Conservation (phyloP, 2,888 invertebrate genomes). For the Drosophila mettleri region DNA sequence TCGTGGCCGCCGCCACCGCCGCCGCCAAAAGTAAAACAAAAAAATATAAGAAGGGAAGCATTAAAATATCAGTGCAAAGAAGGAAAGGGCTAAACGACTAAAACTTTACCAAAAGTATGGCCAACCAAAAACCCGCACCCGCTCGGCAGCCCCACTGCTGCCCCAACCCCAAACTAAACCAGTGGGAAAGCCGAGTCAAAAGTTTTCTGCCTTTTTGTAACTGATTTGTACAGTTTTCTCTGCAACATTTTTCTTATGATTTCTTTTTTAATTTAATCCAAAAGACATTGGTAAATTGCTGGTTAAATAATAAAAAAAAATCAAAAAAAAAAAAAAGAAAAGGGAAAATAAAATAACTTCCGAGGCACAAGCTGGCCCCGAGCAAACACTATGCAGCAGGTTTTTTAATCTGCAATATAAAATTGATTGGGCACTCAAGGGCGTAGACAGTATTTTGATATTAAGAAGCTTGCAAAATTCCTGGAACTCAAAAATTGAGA, state of each 20-base stretch:
- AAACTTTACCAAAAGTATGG: slow-evolving; percentile 71
- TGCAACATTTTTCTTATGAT: slow-evolving; percentile 65
- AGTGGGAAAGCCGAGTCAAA: slow-evolving; percentile 56
- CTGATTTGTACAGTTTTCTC: slow-evolving; percentile 74
- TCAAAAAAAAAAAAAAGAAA: slow-evolving; percentile 23
- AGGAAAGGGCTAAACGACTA: slow-evolving; percentile 73
- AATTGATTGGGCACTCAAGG: neutral
- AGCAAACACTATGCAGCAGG: slow-evolving; percentile 30
- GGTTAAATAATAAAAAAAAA: slow-evolving; percentile 60
- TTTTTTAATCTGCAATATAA: neutral
- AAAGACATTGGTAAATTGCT: slow-evolving; percentile 79
- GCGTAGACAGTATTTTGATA: neutral
- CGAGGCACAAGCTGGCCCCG: slow-evolving; percentile 5
- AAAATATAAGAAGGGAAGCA: slow-evolving; percentile 63
- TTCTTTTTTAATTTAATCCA: slow-evolving; percentile 79
- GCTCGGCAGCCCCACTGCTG: no score
- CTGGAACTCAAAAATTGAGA: neutral
- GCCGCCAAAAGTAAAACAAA: no score
- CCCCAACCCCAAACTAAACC: slow-evolving; percentile 27
- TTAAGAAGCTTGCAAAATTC: neutral
- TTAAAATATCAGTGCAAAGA: slow-evolving; percentile 77
- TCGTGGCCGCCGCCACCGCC: slow-evolving; percentile 30
- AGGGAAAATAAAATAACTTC: slow-evolving; percentile 11
- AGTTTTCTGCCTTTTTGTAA: slow-evolving; percentile 70
- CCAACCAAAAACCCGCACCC: slow-evolving; percentile 38